Evolutionary conservation across 2,888 invertebrate genomes (phyloP).

Genomic region (Patella ulyssiponensis): DNA sequence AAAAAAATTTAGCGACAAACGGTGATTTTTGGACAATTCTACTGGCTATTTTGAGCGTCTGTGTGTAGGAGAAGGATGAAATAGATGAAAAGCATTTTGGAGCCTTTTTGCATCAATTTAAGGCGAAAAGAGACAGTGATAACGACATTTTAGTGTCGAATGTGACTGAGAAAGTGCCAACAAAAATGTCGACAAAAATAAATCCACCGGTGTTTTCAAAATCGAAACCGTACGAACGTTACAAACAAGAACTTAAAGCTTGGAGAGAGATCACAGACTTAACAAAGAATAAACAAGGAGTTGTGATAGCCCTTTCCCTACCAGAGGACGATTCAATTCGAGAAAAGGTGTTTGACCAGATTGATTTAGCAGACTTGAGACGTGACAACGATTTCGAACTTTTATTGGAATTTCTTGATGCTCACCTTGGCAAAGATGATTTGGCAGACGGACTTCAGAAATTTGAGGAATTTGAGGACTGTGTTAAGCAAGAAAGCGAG

Average conservation of each 20-base stretch:
- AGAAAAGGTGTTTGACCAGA: conserved; percentile 14
- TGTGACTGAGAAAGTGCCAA: background rate
- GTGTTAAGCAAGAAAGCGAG: background rate
- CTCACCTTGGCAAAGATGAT: background rate
- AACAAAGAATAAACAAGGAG: background rate
- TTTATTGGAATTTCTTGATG: background rate
- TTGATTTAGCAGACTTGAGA: background rate
- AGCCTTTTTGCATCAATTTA: background rate
- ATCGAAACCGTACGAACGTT: background rate
- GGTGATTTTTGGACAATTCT: background rate
- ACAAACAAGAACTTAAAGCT: background rate
- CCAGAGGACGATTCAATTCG: conserved; percentile 5
- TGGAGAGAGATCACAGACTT: background rate
- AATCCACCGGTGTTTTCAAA: background rate
- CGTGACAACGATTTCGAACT: background rate
- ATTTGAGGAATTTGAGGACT: conserved; percentile 15
- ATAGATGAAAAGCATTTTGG: background rate
- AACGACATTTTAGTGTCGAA: conserved; percentile 3
- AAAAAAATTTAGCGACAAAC: background rate
- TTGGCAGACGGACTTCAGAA: background rate
- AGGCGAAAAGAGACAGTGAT: background rate
- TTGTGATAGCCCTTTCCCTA: background rate
- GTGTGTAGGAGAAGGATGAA: conserved; percentile 3
- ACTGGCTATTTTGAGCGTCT: conserved; percentile 2
- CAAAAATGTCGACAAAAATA: background rate